A percentile compares a stretch with the other conserved stretches of the same genome.
Evolutionary conservation across 1,140 invertebrate species (phyloP).

Genomic region (Leptinotarsa texana): DNA sequence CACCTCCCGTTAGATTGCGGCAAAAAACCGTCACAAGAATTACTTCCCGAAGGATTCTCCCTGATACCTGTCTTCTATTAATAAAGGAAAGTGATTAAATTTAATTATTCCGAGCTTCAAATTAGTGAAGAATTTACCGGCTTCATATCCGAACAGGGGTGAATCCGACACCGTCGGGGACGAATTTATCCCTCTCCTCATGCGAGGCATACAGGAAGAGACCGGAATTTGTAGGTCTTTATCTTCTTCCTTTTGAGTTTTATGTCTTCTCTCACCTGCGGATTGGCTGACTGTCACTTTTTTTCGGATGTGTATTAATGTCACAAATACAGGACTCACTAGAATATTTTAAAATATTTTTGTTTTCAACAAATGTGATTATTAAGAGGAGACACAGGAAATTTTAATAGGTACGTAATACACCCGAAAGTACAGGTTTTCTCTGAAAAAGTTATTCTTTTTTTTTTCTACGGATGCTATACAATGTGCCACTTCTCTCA

Average conservation of each 20-base stretch:
- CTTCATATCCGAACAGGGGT: slow-evolving; percentile 1
- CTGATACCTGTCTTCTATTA: background rate
- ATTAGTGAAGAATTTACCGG: slow-evolving; percentile 5
- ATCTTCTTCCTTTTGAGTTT: background rate
- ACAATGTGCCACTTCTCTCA: no score
- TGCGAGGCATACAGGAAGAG: background rate
- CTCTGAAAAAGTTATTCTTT: no score
- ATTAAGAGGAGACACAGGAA: no score
- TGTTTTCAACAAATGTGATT: no score
- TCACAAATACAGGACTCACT: no score
- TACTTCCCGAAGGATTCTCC: background rate
- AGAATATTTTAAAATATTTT: no score
- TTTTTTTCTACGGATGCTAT: no score
- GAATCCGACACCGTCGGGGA: background rate
- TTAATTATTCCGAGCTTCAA: background rate
- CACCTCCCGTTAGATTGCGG: no score
- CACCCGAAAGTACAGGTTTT: no score
- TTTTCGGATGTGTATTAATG: background rate
- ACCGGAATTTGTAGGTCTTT: slow-evolving; percentile 2
- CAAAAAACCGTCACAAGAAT: background rate
- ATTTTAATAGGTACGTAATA: no score
- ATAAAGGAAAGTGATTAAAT: slow-evolving; percentile 8
- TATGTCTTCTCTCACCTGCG: background rate
- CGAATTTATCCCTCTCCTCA: background rate
- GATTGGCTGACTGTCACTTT: background rate